A percentile compares a stretch with the other conserved stretches of the same genome.
These are phyloP conservation scores for Athene noctua DNA, from an alignment of 2,113 vertebrate genomes.

Conservation along the genomic window DNA sequence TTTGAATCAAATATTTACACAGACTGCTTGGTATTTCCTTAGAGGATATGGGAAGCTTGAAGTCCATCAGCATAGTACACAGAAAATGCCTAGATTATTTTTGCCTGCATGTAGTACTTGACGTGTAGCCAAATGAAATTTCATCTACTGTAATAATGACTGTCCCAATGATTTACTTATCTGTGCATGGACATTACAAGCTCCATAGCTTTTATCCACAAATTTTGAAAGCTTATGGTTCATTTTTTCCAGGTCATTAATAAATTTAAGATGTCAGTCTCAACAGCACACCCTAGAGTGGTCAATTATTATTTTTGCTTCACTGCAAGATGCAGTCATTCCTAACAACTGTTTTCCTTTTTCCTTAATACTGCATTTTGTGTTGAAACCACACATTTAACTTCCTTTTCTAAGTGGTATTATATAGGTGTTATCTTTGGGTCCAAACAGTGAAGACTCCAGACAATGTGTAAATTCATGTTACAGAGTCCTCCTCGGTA, in stretches of 20 bases:
- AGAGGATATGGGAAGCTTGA: neutral
- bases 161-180: neutral
- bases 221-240: constrained; percentile 15
- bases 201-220: constrained; percentile 25
- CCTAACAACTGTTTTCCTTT: neutral
- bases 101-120: neutral
- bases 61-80: neutral
- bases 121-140: neutral
- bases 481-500: neutral
- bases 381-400: neutral
- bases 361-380: neutral
- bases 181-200: neutral
- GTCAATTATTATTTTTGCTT: neutral
- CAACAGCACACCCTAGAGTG: neutral
- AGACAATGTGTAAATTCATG: neutral
- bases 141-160: neutral
- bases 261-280: neutral
- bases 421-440: neutral
- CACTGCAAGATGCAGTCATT: neutral
- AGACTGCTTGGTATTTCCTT: neutral
- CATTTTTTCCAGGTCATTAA: constrained; percentile 11
- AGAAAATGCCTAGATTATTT: neutral
- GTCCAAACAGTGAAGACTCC: neutral
- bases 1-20: neutral
- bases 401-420: neutral